Base-by-base conservation (phyloP, 2,888 invertebrate species). In the Pyralis farinalis region DNA sequence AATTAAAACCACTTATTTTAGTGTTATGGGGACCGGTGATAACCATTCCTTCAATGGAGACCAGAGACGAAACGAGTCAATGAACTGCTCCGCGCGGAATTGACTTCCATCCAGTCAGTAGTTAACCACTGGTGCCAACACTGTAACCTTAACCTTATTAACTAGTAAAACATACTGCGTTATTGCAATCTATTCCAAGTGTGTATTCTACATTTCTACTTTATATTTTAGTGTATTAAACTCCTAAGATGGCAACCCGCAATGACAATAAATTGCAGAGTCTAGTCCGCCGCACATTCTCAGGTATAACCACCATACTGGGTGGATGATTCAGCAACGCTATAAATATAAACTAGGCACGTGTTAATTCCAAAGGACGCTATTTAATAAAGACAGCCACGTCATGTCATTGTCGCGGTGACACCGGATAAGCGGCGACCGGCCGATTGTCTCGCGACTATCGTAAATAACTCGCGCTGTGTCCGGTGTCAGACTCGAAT, bases 351-450 rank as follows among this genome's bases (percentile, higher is more conserved):
- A 63, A 55, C 66, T 58, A 62, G 68, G 74, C 77, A 79, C 81
- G 83, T 77, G 73, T 75, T 76, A 76, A 78, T 81, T 81, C 66
- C 68, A 71, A 71, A 73, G 76, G 71, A 78, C 69, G 72, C 75
- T 80, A 75, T 81, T 85, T 82, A 84, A 80, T 84, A 77, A 79
- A 83, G 81, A 78, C 73, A 72, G 74, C 72, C 83, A 83, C 87
- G 86, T 86, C 87, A 84, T 79, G 79, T 82, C 75, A 84, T 84
- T 82, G 85, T 84, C 82, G 64, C 67, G 69, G 72, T 73, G 60
- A 74, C 77, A 86, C 87, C 87, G 87, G 87, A 88, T 86, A 85
- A 82, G 75, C 82, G 68, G 74, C 79, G 69, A 71, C 79, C 75
- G 74, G 78, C 69, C 84, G 83, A 88, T 87, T 86, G 87, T 87